A percentile compares a stretch with the other conserved stretches of the same genome.
Conservation (phyloP, 2,888 invertebrate species). For the Phalangium opilio region DNA sequence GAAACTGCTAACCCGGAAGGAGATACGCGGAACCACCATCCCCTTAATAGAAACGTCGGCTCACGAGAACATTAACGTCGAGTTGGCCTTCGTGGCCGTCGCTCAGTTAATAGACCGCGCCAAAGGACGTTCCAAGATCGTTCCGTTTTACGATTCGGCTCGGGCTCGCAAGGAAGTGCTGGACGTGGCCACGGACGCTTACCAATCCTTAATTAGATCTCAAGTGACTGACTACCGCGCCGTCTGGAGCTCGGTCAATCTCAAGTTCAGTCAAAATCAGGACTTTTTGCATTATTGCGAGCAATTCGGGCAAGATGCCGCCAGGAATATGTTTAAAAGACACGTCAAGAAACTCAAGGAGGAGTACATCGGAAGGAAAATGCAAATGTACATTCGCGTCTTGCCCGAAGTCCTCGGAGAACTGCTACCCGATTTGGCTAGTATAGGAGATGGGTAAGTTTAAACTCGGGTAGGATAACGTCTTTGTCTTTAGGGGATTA, state of each 20-base stretch:
- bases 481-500: too few species aligned
- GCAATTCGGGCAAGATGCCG: slow-evolving; percentile 71
- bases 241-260: slow-evolving; percentile 70
- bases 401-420: slow-evolving; percentile 59
- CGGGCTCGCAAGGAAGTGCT: slow-evolving; percentile 69
- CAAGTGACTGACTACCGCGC: slow-evolving; percentile 50
- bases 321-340: slow-evolving; percentile 57
- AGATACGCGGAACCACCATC: slow-evolving; percentile 59
- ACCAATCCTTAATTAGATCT: slow-evolving; percentile 65
- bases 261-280: slow-evolving; percentile 67
- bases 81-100: slow-evolving; percentile 62
- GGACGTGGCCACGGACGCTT: slow-evolving; percentile 78
- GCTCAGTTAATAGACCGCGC: slow-evolving; percentile 86
- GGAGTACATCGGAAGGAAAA: slow-evolving; percentile 57
- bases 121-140: slow-evolving; percentile 45
- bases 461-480: too few species aligned
- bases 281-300: slow-evolving; percentile 77
- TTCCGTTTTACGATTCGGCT: slow-evolving; percentile 67
- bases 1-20: slow-evolving; percentile 69
- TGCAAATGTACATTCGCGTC: slow-evolving; percentile 58
- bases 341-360: slow-evolving; percentile 67
- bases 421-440: slow-evolving; percentile 58
- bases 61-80: slow-evolving; percentile 90
- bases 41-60: slow-evolving; percentile 86
- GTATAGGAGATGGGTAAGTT: slow-evolving; percentile 44